Evolutionary conservation across 2,888 invertebrate genomes (phyloP), one percentile per base, ranked within the genome.

Genomic region (Noctuana brunneofusca): DNA sequence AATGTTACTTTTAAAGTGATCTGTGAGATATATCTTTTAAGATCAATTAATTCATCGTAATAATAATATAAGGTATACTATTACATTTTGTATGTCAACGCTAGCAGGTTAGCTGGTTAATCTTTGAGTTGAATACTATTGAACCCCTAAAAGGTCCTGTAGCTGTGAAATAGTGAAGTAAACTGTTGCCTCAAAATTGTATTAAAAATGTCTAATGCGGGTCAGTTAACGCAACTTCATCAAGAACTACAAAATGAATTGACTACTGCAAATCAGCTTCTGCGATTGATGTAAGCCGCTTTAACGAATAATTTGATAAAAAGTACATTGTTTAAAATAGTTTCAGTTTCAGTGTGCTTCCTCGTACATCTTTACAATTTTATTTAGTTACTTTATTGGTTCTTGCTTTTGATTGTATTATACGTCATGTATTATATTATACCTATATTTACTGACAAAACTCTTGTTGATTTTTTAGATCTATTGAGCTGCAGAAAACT

Each of bases 221-320:
- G 24, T 18, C 60, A 58, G 35, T 27, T 63, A 63, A 38, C 58
- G 52, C 56, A 69, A 55, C 70, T 89, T 38, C 81, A 84, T 62
- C 84, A 84, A 71, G 89, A 89, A 35, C 73, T 91, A 68, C 85
- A 86, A 73, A 85, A 87, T 66, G 89, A 89, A 73, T 70, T 89
- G 49, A 75, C 72, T n/a, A 81, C 78, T 48, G 72, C 88, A 2
- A 89, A 86, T 67, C 85, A 88, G 73, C 78, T 89, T n/a, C 66
- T 87, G 54, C 70, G 72, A 64, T 66, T 76, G 65, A 87, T 90
- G 90, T 90, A 75, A 79, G 85, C 71, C 11, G 14, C 14, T 11
- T 32, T 2, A 9, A 9, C 0, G 11, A 6, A 35, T 9, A 12
- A 11, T 35, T 4, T 27, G 8, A 27, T 27, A 27, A 27, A 6